A percentile compares a stretch with the other conserved stretches of the same genome.
Evolutionary conservation across 2,113 vertebrate genomes (phyloP).

Genomic region (Boulengeromyrus knoepffleri): DNA sequence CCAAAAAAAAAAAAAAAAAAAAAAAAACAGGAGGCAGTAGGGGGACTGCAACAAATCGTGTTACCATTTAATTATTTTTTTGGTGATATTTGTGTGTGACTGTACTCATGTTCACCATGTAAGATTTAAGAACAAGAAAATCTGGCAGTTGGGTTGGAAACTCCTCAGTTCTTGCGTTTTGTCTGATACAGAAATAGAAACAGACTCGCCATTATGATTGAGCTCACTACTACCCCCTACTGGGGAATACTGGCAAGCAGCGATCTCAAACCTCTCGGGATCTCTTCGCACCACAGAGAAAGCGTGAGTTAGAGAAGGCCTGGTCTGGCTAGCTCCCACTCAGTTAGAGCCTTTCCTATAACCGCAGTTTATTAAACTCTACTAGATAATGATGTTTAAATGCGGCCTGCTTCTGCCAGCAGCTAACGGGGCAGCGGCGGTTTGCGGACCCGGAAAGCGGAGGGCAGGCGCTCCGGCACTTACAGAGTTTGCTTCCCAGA

Average conservation of each 20-base stretch:
- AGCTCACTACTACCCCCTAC: neutral
- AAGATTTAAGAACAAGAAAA: neutral
- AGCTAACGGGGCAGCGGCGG: constrained; percentile 1
- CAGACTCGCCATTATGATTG: neutral
- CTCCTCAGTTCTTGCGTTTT: neutral
- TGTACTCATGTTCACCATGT: neutral
- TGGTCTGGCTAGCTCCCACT: neutral
- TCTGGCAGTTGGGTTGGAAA: neutral
- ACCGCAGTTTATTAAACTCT: constrained; percentile 22
- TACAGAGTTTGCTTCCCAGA: neutral
- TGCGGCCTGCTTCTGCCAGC: neutral
- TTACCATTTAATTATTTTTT: neutral
- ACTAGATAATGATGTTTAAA: constrained; percentile 17
- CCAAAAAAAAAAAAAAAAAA: neutral
- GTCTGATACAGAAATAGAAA: neutral
- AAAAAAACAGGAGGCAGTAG: neutral
- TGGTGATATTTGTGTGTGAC: neutral
- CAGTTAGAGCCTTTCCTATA: neutral
- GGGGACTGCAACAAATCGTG: neutral
- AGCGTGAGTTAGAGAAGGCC: neutral
- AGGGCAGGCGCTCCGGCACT: too few species aligned
- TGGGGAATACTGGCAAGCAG: neutral
- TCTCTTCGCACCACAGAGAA: neutral
- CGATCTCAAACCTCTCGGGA: neutral
- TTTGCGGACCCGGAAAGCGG: neutral